Evolutionary conservation across 2,797 vertebrate species (phyloP), one percentile per base, ranked within the genome.

Genomic region (Mus minutoides): DNA sequence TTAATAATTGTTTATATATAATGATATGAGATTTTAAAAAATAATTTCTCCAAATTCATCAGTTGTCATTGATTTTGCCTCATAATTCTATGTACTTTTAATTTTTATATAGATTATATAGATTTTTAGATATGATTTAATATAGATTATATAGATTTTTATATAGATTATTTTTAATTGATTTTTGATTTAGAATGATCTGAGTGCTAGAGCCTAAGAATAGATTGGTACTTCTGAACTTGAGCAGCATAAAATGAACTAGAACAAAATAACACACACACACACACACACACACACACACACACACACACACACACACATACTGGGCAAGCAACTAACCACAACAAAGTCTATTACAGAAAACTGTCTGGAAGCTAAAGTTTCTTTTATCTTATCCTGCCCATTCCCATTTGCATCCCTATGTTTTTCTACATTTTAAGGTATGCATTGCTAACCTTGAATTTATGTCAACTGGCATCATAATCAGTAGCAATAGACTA

Each of bases 401-500:
- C 2, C 52, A 67, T 4, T 29, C 0, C 0, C 5, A 14, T 58
- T 82, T 49, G 34, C 60, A 24, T 60, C 3, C 9, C 40, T 52
- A 24, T 60, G 9, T 12, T 83, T 79, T 24, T 88, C 77, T 62
- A 91, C 37, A 71, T 71, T n/a, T 37, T 21, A 52, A 92, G 34
- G 40, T 90, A 88, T 82, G 17, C 46, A 60, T 43, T 26, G 76
- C 17, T 19, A 92, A 54, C 16, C 12, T 91, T 19, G 46, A 84
- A 49, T 94, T 91, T 95, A 64, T 92, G 56, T 80, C 89, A 94
- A 97, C 96, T 83, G 49, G 29, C 37, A 83, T 31, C 13, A 71
- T 2, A 78, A 71, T 94, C 54, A 52, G 92, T 78, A 54, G 29
- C 60, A 52, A 10, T 43, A 73, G 54, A 87, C 58, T 96, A 88